A percentile compares a stretch with the other conserved stretches of the same genome.
Evolutionary conservation across 2,797 vertebrate species (phyloP).

Genomic region (Rachycentron canadum): DNA sequence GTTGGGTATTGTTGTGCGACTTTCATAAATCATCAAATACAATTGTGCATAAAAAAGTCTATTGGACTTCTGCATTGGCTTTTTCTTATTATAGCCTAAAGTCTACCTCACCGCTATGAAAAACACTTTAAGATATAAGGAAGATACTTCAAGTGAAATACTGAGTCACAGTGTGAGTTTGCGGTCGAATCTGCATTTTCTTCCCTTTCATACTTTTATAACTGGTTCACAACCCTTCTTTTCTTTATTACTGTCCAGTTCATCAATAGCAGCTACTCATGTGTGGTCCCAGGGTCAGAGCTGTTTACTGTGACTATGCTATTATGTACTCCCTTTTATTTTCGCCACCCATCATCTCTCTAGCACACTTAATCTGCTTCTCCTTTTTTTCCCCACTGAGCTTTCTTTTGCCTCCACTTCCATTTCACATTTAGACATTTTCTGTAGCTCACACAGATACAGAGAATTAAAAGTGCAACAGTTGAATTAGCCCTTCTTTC

Average conservation of each 20-base stretch:
- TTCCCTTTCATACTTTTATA: neutral
- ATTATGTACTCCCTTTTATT: constrained; percentile 27
- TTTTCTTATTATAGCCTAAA: neutral
- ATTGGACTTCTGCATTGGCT: neutral
- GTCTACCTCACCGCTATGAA: neutral
- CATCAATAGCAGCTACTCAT: constrained; percentile 27
- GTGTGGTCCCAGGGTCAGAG: constrained; percentile 15
- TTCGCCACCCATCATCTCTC: constrained; percentile 18
- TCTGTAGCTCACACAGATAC: neutral
- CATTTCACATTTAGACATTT: constrained; percentile 3
- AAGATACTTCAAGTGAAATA: neutral
- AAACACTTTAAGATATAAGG: neutral
- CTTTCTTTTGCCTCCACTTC: constrained; percentile 8
- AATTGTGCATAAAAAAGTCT: neutral
- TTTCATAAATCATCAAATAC: constrained; percentile 3
- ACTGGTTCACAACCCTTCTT: neutral
- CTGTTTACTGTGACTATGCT: constrained; percentile 20
- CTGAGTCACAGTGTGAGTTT: neutral
- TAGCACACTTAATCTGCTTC: constrained; percentile 14
- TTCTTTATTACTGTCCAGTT: neutral
- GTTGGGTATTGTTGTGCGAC: neutral
- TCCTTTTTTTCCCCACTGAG: neutral
- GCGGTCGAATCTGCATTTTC: neutral
- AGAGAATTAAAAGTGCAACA: constrained; percentile 3
- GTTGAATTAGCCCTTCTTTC: neutral